Base-by-base conservation (phyloP, 1,140 invertebrate genomes). In the Drosophila subpulchrella region DNA sequence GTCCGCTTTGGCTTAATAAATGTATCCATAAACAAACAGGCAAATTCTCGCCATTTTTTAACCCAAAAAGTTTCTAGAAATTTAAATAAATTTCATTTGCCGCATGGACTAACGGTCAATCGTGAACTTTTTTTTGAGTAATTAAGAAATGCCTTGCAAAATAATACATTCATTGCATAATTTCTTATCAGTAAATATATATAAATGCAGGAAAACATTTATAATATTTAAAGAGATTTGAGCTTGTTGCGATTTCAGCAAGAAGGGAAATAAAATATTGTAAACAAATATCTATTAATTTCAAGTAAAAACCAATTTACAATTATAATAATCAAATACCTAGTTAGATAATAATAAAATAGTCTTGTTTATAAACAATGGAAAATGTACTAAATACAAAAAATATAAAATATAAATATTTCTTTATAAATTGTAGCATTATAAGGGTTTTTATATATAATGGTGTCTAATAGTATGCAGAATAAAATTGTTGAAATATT, bases 11-110 rank as follows among this genome's bases (percentile, higher is more conserved):
- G 67, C 47, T 71, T 50, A 71, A 72, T 72, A 58, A 70, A 47
- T 47, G 44, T 41, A 34, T 84, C 30, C 62, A 68, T 66, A 71
- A 80, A 83, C 63, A 80, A 79, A 75, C 57, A 61, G 2, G 30
- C n/a, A 36, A 73, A 60, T 61, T 39, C 32, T 60, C 46, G 17
- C 20, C 10, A 34, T 27, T 67, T 61, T 61, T 62, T 54, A 38
- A 41, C 36, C 67, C 20, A 42, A 38, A 48, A 38, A 59, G 47
- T 59, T 57, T 58, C 42, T 48, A 24, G 39, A 76, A 76, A 55
- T 53, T 66, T 8, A 79, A 75, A 46, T 66, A 36, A 66, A 75
- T 66, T 46, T 38, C 34, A 30, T 34, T 65, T 15, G 12, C 36
- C 15, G 27, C 32, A 48, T 53, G 42, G 48, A 39, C 57, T 50